These are phyloP conservation scores for Eueides isabella DNA, from an alignment of 1,140 invertebrate genomes.

Conservation along the genomic window DNA sequence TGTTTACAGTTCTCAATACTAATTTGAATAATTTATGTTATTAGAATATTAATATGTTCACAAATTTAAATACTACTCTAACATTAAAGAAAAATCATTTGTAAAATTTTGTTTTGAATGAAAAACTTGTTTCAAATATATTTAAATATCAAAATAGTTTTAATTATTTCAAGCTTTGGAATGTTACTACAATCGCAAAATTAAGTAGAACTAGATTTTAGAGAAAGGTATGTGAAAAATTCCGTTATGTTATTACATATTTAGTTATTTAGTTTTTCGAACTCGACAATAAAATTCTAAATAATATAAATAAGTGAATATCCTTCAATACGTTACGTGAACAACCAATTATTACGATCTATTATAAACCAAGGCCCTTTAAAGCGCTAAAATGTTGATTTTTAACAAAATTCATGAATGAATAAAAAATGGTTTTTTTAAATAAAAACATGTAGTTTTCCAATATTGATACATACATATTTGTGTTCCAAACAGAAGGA, in stretches of 20 bases:
- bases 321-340: conserved; percentile 8
- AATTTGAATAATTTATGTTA: too few species aligned
- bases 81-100: too few species aligned
- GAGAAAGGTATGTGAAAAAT: conserved; percentile 5
- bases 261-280: background rate
- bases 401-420: conserved; percentile 3
- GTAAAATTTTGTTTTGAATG: too few species aligned
- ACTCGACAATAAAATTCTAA: background rate
- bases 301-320: conserved; percentile 1
- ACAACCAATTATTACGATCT: conserved; percentile 39
- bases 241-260: conserved; percentile 11
- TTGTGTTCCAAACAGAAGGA: conserved; percentile 50
- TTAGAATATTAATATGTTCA: too few species aligned
- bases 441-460: background rate
- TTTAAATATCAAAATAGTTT: too few species aligned
- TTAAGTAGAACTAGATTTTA: background rate
- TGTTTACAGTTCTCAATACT: too few species aligned
- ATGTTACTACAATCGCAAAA: too few species aligned
- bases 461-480: conserved; percentile 60
- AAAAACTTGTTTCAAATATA: too few species aligned
- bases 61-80: too few species aligned
- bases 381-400: conserved; percentile 22
- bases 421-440: conserved; percentile 1
- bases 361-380: conserved; percentile 53
- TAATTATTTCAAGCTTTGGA: too few species aligned